A percentile compares a stretch with the other conserved stretches of the same genome.
Evolutionary conservation across 2,113 vertebrate genomes (phyloP).

Genomic region (Alectura lathami): DNA sequence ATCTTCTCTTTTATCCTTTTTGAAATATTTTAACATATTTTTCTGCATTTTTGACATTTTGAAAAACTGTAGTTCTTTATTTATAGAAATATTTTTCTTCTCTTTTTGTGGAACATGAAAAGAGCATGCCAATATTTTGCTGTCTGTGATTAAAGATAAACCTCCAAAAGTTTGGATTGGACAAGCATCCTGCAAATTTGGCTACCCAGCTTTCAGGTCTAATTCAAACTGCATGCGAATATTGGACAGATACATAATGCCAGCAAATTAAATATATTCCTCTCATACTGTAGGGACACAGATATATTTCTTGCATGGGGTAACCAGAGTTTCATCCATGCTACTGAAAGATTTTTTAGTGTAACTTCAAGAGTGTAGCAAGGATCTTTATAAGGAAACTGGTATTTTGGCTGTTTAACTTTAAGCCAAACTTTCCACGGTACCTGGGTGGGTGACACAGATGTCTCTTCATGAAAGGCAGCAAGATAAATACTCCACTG

Average conservation of each 20-base stretch:
- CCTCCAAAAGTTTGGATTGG: neutral
- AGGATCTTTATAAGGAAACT: neutral
- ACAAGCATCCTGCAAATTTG: neutral
- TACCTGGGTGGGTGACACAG: neutral
- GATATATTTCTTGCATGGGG: neutral
- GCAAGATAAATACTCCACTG: neutral
- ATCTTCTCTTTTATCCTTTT: neutral
- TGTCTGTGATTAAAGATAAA: neutral
- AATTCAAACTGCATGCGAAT: neutral
- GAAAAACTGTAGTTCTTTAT: neutral
- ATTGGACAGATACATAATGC: neutral
- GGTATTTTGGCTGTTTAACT: neutral
- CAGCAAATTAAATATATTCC: neutral
- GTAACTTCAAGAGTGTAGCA: neutral
- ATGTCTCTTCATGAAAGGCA: neutral
- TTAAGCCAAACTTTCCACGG: neutral
- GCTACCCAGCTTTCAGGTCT: neutral
- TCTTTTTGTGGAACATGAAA: neutral
- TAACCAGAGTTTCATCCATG: neutral
- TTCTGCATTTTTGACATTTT: neutral
- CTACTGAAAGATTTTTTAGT: neutral
- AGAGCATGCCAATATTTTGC: neutral
- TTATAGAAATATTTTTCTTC: neutral
- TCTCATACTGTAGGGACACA: neutral
- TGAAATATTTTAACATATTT: neutral